phyloP scores from a whole-genome alignment of 2,797 vertebrate species.

The Neostethus bicornis region DNA sequence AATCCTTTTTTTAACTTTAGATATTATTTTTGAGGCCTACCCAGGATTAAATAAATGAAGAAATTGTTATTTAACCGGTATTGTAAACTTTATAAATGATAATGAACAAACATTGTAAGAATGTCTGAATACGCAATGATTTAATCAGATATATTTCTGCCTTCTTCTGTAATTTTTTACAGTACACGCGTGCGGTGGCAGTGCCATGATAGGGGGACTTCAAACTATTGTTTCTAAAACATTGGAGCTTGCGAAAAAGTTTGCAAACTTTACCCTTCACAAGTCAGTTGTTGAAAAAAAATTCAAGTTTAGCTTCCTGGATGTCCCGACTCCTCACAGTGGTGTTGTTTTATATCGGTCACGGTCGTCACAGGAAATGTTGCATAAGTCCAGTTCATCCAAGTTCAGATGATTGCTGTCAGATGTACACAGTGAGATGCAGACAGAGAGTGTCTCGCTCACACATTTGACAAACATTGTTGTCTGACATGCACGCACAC shows the following conservation, averaged over 20 bases:
- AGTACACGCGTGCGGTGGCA: no score
- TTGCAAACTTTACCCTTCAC: background rate
- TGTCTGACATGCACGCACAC: slow-evolving; percentile 2
- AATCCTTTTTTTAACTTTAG: slow-evolving; percentile 4
- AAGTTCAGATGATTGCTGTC: slow-evolving; percentile 77
- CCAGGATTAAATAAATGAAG: no score
- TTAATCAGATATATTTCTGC: no score
- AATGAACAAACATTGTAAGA: no score
- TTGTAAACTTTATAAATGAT: no score
- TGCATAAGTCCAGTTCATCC: slow-evolving; percentile 70
- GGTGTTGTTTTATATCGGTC: slow-evolving; percentile 48
- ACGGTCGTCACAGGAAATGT: slow-evolving; percentile 49
- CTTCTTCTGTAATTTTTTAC: no score
- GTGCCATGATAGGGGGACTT: no score
- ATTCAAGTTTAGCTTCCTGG: slow-evolving; percentile 39
- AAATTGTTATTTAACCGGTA: no score
- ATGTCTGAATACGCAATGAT: no score
- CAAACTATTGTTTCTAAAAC: no score
- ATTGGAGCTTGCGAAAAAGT: no score
- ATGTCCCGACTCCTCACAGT: slow-evolving; percentile 39
- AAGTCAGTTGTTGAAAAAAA: background rate
- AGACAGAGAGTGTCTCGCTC: slow-evolving; percentile 55
- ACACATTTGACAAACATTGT: slow-evolving; percentile 47
- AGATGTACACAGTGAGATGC: slow-evolving; percentile 68
- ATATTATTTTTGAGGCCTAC: no score